phyloP scores from a whole-genome alignment of 2,797 vertebrate genomes.

The Rhynchonycteris naso region DNA sequence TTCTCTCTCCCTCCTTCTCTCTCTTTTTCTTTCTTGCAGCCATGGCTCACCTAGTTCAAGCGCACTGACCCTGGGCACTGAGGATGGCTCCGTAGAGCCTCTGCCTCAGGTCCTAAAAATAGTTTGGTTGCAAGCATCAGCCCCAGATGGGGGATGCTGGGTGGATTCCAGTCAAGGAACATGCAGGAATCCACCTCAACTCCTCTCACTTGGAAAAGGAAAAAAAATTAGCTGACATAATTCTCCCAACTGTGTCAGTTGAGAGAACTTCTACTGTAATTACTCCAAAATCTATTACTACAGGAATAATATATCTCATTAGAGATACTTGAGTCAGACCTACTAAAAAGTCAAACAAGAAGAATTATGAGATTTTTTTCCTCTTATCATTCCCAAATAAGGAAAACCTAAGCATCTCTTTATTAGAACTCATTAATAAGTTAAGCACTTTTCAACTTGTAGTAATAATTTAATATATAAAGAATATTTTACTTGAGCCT shows the following conservation, averaged over 20 bases:
- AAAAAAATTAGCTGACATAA: not conserved
- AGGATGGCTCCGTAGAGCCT: no score
- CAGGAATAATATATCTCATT: not conserved
- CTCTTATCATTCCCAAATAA: not conserved
- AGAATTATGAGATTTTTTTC: not conserved
- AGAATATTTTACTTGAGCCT: not conserved
- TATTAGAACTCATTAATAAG: not conserved
- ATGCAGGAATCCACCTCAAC: no score
- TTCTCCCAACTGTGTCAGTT: not conserved
- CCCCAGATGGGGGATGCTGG: no score
- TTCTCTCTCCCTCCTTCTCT: no score
- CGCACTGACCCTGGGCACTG: no score
- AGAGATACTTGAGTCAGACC: not conserved
- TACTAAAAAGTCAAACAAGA: not conserved
- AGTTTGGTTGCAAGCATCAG: no score
- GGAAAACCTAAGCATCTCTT: not conserved
- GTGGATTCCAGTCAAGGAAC: no score
- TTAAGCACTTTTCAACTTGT: not conserved
- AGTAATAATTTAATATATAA: not conserved
- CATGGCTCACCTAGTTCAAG: no score
- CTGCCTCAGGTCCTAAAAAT: no score
- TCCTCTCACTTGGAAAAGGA: no score
- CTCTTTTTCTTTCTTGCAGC: no score
- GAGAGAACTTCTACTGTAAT: not conserved
- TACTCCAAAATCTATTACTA: not conserved